phyloP scores from a whole-genome alignment of 2,113 vertebrate species.

The Neoarius graeffei region DNA sequence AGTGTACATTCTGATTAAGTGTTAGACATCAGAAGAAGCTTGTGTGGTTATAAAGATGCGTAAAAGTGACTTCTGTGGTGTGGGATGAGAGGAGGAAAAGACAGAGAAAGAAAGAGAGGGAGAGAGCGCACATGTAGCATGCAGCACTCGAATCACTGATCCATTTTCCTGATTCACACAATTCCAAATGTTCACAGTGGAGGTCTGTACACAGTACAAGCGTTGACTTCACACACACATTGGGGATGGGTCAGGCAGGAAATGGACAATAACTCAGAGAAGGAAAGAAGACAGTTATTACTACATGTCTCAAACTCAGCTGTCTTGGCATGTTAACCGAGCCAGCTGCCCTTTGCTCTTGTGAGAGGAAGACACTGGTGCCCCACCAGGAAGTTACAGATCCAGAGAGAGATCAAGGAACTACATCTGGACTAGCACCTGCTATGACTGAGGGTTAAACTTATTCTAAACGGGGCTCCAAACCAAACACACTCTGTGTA shows the following conservation, averaged over 20 bases:
- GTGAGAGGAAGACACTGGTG: conserved; percentile 59
- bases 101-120: neutral
- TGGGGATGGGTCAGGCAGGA: conserved; percentile 57
- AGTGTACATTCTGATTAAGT: neutral
- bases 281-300: conserved; percentile 59
- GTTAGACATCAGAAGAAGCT: neutral
- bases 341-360: conserved; percentile 72
- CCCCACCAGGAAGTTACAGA: conserved; percentile 43
- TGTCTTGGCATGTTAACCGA: conserved; percentile 67
- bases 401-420: conserved; percentile 43
- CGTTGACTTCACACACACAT: neutral
- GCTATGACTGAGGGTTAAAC: conserved; percentile 34
- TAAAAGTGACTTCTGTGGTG: neutral
- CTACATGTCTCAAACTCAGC: conserved; percentile 66
- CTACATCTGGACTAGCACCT: conserved; percentile 70
- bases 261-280: conserved; percentile 59
- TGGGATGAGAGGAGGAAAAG: neutral
- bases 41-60: neutral
- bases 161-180: conserved; percentile 2
- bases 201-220: conserved; percentile 15
- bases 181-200: conserved; percentile 15
- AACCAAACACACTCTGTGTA: conserved; percentile 13
- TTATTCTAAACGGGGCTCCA: conserved; percentile 3
- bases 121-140: neutral
- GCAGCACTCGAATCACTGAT: neutral